Conservation (phyloP, 2,888 invertebrate species). For the Aplocera efformata region DNA sequence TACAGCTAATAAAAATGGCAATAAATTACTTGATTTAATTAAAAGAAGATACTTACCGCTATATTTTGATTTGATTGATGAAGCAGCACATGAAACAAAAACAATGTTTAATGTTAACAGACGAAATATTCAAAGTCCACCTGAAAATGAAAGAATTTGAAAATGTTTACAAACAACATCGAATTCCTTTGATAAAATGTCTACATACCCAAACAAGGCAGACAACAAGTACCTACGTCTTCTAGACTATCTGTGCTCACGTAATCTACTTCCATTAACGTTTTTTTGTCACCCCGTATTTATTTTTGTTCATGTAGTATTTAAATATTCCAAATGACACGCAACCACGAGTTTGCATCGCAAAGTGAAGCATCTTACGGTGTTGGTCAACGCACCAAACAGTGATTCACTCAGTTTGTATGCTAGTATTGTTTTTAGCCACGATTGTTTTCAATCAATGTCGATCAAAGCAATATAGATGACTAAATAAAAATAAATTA, state of each 20-base stretch:
- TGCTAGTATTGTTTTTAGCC: conserved; percentile 64
- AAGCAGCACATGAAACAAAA: conserved; percentile 72
- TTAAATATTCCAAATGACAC: conserved; percentile 38
- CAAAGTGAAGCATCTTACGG: conserved; percentile 46
- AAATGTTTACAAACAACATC: conserved; percentile 13
- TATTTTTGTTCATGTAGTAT: conserved; percentile 31
- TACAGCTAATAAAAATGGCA: too few relatives aligned
- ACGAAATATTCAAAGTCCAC: not conserved
- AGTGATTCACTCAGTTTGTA: conserved; percentile 60
- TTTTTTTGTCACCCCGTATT: conserved; percentile 23
- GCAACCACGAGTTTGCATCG: conserved; percentile 38
- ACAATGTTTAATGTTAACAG: conserved; percentile 15
- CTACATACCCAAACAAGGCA: conserved; percentile 62
- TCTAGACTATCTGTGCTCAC: conserved; percentile 64
- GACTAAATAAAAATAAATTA: conserved; percentile 38
- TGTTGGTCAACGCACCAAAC: conserved; percentile 44
- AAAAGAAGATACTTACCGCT: conserved; percentile 62
- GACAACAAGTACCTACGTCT: conserved; percentile 68
- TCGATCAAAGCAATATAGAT: conserved; percentile 46
- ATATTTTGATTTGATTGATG: conserved; percentile 29
- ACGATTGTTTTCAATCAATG: conserved; percentile 59
- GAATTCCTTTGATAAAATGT: conserved; percentile 14
- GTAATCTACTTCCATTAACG: conserved; percentile 57
- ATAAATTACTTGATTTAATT: too few relatives aligned
- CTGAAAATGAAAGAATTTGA: not conserved